Evolutionary conservation across 1,140 invertebrate genomes (phyloP).

Genomic region (Saccostrea glomerata): DNA sequence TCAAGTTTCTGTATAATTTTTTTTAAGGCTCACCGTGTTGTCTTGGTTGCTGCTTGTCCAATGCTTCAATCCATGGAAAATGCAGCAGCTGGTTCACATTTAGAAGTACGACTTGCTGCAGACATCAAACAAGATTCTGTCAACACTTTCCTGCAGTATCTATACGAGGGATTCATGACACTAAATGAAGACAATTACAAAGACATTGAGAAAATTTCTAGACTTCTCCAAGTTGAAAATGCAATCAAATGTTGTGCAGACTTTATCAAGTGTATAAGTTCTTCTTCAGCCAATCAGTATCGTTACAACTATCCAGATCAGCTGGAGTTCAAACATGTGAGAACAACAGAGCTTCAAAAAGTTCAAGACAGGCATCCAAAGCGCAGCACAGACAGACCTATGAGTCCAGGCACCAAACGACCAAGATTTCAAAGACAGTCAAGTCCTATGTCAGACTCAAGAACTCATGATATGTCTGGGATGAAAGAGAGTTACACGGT

Average conservation of each 20-base stretch:
- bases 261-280: constrained; percentile 49
- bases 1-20: not conserved
- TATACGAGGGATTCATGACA: constrained; percentile 59
- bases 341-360: constrained; percentile 45
- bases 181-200: constrained; percentile 54
- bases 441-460: constrained; percentile 41
- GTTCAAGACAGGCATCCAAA: constrained; percentile 41
- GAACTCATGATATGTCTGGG: constrained; percentile 40
- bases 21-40: constrained; percentile 57
- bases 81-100: constrained; percentile 45
- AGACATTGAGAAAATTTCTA: constrained; percentile 53
- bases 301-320: constrained; percentile 46
- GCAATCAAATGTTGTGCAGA: constrained; percentile 58
- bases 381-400: constrained; percentile 12
- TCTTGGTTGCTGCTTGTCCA: constrained; percentile 57
- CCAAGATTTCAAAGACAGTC: constrained; percentile 28
- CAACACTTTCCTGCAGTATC: constrained; percentile 57
- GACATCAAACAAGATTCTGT: constrained; percentile 49
- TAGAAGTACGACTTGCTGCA: constrained; percentile 52
- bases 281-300: constrained; percentile 41
- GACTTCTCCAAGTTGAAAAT: constrained; percentile 56
- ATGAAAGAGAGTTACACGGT: constrained; percentile 45
- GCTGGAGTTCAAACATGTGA: constrained; percentile 45
- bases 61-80: constrained; percentile 57
- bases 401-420: constrained; percentile 46